These are phyloP conservation scores for Scaeva pyrastri DNA, from an alignment of 2,888 invertebrate genomes.

Conservation along the genomic window DNA sequence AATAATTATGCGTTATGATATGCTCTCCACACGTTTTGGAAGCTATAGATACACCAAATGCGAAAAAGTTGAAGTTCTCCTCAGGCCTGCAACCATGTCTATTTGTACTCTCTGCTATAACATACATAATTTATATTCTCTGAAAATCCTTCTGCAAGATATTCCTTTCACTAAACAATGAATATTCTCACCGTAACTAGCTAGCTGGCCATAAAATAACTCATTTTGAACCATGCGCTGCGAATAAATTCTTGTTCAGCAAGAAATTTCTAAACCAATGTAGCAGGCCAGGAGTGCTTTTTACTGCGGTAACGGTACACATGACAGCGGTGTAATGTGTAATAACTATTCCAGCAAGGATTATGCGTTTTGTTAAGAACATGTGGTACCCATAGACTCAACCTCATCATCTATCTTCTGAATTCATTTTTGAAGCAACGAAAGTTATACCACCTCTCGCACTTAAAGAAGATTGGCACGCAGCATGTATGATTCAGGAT, in stretches of 20 bases:
- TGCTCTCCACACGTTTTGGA: too few relatives aligned
- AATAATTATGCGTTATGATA: too few relatives aligned
- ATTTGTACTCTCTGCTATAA: too few relatives aligned
- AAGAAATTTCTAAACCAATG: not conserved
- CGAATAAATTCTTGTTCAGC: not conserved
- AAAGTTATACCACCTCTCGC: not conserved
- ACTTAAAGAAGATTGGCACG: constrained; percentile 14
- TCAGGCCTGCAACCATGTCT: not conserved
- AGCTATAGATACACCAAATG: not conserved
- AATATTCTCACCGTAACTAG: not conserved
- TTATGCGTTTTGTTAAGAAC: constrained; percentile 48
- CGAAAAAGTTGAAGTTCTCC: not conserved
- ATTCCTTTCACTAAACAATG: not conserved
- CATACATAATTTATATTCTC: too few relatives aligned
- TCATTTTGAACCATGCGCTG: not conserved
- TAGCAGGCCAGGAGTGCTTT: not conserved
- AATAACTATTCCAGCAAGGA: constrained; percentile 61
- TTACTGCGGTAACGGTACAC: not conserved
- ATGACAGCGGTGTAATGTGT: constrained; percentile 41
- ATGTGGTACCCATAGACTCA: constrained; percentile 37
- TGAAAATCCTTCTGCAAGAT: not conserved
- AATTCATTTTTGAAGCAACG: constrained; percentile 34
- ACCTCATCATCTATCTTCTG: constrained; percentile 49
- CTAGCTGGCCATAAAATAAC: constrained; percentile 18
- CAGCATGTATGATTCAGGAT: not conserved